Evolutionary conservation across 2,113 vertebrate species (phyloP).

Genomic region (Anguilla rostrata): DNA sequence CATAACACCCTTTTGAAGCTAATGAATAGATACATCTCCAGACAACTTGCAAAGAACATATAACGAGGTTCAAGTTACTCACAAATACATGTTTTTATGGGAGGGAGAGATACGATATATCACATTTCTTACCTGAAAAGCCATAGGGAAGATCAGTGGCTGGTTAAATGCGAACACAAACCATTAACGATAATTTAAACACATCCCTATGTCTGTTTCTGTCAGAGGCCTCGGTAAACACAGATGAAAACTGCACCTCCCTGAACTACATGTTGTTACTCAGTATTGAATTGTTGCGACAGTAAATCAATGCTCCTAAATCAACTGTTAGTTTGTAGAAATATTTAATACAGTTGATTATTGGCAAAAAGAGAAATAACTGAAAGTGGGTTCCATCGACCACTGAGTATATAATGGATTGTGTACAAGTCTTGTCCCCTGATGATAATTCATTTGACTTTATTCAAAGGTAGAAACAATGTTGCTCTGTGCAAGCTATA

Average conservation of each 20-base stretch:
- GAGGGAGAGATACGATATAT: constrained; percentile 45
- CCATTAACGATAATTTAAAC: constrained; percentile 26
- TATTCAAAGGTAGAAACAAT: not conserved
- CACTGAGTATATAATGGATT: not conserved
- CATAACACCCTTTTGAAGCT: constrained; percentile 81
- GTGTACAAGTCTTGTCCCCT: not conserved
- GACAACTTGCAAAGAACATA: constrained; percentile 73
- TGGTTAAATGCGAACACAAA: constrained; percentile 37
- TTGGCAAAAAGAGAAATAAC: not conserved
- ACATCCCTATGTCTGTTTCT: not conserved
- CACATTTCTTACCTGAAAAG: constrained; percentile 47
- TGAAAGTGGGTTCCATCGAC: not conserved
- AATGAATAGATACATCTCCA: constrained; percentile 83
- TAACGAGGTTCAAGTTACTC: constrained; percentile 69
- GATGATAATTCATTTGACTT: not conserved
- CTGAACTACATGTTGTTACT: not conserved
- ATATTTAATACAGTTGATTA: not conserved
- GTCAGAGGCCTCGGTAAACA: not conserved
- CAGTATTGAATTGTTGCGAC: not conserved
- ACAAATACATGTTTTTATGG: constrained; percentile 48
- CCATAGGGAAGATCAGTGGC: constrained; percentile 42
- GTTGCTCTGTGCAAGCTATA: not conserved
- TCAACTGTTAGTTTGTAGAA: not conserved
- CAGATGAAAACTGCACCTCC: not conserved
- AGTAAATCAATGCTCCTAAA: not conserved